Percentiles rank a stretch among this genome's conserved stretches.
Conservation (phyloP, 1,140 invertebrate species). For the Neodiprion virginianus region DNA sequence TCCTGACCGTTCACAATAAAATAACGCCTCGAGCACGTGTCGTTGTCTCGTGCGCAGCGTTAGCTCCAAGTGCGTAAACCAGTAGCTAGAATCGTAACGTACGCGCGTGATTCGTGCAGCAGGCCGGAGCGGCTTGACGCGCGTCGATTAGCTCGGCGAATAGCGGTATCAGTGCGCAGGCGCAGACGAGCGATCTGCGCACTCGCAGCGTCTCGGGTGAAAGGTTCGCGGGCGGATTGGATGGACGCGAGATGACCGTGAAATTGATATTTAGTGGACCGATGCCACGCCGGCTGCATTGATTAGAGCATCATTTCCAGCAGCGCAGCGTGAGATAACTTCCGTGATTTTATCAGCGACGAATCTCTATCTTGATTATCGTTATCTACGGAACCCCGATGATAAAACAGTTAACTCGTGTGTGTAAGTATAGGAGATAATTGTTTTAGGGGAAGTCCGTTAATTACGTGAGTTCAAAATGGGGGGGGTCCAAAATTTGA, state of each 20-base stretch:
- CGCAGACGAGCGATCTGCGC: neutral
- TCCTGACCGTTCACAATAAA: no score
- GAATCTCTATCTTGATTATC: neutral
- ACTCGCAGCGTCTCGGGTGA: conserved; percentile 2
- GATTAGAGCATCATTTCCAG: neutral
- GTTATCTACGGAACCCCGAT: neutral
- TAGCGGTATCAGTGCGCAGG: neutral
- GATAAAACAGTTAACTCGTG: no score
- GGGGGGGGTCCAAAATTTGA: no score
- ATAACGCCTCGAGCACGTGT: neutral
- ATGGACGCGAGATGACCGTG: neutral
- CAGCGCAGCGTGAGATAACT: neutral
- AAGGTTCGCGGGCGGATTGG: neutral
- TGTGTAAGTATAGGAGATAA: no score
- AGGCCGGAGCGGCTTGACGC: no score
- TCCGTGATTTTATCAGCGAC: neutral
- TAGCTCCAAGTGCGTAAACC: no score
- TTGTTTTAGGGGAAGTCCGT: no score
- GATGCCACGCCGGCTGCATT: neutral
- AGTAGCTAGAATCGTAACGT: neutral
- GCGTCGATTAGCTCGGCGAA: no score
- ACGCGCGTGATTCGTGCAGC: neutral
- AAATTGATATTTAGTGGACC: neutral
- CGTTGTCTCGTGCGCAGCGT: neutral
- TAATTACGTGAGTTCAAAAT: no score